phyloP scores from a whole-genome alignment of 2,113 vertebrate species.

The Ramphastos sulfuratus region DNA sequence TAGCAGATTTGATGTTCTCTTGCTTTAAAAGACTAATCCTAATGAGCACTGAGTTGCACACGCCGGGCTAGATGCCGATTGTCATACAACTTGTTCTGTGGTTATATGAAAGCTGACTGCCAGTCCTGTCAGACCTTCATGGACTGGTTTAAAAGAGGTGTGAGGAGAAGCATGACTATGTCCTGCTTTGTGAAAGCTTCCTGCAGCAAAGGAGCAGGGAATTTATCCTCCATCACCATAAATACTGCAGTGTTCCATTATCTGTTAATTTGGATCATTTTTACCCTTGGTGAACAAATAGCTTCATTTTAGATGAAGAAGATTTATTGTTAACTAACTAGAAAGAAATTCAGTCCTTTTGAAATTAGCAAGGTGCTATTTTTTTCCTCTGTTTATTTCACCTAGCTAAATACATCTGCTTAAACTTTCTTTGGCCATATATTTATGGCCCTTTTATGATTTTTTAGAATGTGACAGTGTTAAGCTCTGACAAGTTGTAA shows the following conservation, averaged over 20 bases:
- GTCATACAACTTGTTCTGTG: background rate
- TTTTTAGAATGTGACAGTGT: background rate
- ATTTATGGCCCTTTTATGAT: background rate
- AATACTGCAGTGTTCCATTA: background rate
- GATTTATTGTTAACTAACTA: background rate
- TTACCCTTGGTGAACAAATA: background rate
- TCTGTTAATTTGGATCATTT: background rate
- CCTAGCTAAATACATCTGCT: background rate
- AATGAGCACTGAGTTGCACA: background rate
- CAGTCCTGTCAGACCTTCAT: background rate
- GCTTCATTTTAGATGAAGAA: background rate
- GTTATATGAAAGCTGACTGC: background rate
- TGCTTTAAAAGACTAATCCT: background rate
- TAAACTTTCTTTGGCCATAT: background rate
- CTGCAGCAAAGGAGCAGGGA: background rate
- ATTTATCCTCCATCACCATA: background rate
- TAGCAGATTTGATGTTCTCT: background rate
- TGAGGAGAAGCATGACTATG: background rate
- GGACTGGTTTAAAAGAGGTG: background rate
- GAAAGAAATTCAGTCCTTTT: background rate
- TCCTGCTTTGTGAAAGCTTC: background rate
- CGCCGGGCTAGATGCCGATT: background rate
- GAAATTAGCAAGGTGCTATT: background rate
- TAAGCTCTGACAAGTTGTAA: background rate
- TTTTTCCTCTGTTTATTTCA: background rate